Evolutionary conservation across 1,140 invertebrate species (phyloP).

Genomic region (Mycetomoellerius zeteki): DNA sequence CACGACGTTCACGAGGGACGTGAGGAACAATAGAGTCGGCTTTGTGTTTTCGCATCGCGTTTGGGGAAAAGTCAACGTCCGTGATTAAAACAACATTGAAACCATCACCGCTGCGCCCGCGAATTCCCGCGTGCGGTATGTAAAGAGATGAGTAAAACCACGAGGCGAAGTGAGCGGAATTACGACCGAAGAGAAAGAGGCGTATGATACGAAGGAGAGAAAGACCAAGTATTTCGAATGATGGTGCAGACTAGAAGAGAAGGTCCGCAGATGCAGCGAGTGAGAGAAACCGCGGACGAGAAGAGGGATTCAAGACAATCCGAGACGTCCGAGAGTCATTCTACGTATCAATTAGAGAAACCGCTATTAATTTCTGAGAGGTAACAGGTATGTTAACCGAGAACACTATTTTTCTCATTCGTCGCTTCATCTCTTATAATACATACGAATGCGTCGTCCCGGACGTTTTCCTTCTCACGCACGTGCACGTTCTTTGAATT

Average conservation of each 20-base stretch:
- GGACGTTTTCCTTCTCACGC: conserved; percentile 15
- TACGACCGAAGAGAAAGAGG: conserved; percentile 19
- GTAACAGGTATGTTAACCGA: conserved; percentile 79
- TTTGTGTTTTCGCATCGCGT: background rate
- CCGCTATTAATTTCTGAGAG: conserved; percentile 80
- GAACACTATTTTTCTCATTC: conserved; percentile 78
- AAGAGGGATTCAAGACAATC: conserved; percentile 36
- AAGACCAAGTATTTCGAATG: conserved; percentile 11
- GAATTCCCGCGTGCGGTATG: conserved; percentile 66
- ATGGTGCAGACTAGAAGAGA: background rate
- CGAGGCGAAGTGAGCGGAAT: conserved; percentile 34
- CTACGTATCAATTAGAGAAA: conserved; percentile 82
- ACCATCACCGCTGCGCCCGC: conserved; percentile 6
- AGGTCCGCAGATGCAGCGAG: conserved; percentile 48
- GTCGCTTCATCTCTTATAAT: conserved; percentile 64
- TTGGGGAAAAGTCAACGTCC: conserved; percentile 63
- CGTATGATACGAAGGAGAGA: conserved; percentile 53
- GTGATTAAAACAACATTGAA: conserved; percentile 67
- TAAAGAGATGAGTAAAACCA: conserved; percentile 70
- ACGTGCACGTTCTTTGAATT: background rate
- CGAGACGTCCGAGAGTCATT: conserved; percentile 73
- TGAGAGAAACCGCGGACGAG: conserved; percentile 32
- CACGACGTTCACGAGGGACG: background rate
- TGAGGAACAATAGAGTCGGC: background rate
- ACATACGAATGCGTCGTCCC: background rate